Base-by-base conservation (phyloP, 2,797 vertebrate species). In the Melanotaenia nigrans region DNA sequence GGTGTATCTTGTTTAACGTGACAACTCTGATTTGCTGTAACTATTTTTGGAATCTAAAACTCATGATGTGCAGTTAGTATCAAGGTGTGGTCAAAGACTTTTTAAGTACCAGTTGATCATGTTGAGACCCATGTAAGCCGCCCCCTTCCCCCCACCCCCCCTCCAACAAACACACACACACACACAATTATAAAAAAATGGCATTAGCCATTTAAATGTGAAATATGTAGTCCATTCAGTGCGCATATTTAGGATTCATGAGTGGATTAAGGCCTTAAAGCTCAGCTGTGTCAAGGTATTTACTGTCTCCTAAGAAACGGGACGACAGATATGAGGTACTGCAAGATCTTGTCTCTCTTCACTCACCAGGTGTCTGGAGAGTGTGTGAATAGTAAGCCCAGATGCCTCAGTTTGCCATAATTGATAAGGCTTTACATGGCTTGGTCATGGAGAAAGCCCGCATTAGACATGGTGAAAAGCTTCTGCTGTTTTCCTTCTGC, bases 211-310 rank as follows among this genome's bases (percentile, higher is more conserved):
- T 73, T 63, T 36, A 73, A 69, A 74, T 82, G 80, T 79, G 1
- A 82, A 81, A 78, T 77, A 82, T 86, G 80, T 6, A 56, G 68
- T 84, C 73, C 77, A 83, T 91, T 90, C 82, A 84, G 35, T 40
- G 78, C 75, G 77, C 85, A 88, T 91, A 78, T 88, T 90, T 87
- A 73, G 85, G 85, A 92, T 87, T 92, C 83, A 88, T 61, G 61
- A 77, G 78, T 77, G 85, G 91, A 90, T 90, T 91, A 91, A 77
- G 76, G 66, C 73, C 78, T 24, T 78, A 84, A 89, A 87, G 84
- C 75, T 30, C 1, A 38, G 63, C 76, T 77, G 65, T 74, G 83
- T 89, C 77, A 28, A 90, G 90, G 79, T 91, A 87, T 94, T 90
- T 91, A 75, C 89, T 18, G 66, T 93, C 84, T 87, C 87, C 85